Conservation (phyloP, 2,888 invertebrate genomes). For the Emmelina monodactyla region DNA sequence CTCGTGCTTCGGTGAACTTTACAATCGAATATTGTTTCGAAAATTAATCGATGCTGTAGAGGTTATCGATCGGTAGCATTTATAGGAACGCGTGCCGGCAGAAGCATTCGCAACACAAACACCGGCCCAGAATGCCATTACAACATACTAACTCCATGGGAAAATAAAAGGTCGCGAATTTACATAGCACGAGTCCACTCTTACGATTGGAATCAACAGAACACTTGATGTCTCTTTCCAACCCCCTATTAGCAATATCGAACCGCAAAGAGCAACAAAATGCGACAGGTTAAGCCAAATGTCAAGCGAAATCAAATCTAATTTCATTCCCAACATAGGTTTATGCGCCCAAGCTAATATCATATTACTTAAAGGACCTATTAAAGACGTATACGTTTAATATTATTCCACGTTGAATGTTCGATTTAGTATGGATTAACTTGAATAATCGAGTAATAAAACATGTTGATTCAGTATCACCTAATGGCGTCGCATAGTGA, state of each 20-base stretch:
- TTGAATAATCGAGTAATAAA: not conserved
- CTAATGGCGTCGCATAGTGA: constrained; percentile 5
- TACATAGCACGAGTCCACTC: constrained; percentile 42
- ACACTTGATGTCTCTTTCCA: constrained; percentile 35
- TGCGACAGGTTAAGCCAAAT: constrained; percentile 38
- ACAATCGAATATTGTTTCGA: constrained; percentile 31
- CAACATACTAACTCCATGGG: constrained; percentile 33
- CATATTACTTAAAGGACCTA: constrained; percentile 20
- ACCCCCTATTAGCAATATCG: constrained; percentile 19
- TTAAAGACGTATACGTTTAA: not conserved
- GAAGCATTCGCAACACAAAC: constrained; percentile 33
- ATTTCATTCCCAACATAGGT: constrained; percentile 44
- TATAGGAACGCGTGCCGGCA: constrained; percentile 30
- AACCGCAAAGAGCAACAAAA: constrained; percentile 29
- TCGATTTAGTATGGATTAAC: too few relatives aligned
- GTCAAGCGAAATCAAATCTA: constrained; percentile 46
- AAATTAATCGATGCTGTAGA: constrained; percentile 36
- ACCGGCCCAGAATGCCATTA: constrained; percentile 36
- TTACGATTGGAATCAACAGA: constrained; percentile 24
- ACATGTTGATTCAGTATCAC: not conserved
- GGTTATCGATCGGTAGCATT: constrained; percentile 23
- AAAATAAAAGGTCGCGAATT: constrained; percentile 49
- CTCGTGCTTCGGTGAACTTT: constrained; percentile 31
- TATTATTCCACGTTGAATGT: not conserved
- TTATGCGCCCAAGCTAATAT: constrained; percentile 42